These are phyloP conservation scores for Podiceps cristatus DNA, from an alignment of 2,113 vertebrate species.

Conservation along the genomic window DNA sequence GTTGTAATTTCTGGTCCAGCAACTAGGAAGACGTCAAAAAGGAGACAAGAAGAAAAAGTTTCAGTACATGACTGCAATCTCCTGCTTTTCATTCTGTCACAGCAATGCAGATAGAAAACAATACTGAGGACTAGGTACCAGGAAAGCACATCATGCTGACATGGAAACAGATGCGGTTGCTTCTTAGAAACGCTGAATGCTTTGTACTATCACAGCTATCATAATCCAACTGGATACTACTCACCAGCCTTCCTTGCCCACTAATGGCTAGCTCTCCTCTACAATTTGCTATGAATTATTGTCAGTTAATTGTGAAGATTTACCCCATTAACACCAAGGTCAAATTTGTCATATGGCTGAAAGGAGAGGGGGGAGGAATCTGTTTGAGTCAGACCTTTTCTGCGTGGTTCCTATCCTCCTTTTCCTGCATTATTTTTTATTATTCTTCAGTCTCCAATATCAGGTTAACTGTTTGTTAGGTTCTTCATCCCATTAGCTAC, in stretches of 20 bases:
- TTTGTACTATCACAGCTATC: background rate
- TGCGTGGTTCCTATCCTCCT: background rate
- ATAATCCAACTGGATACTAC: background rate
- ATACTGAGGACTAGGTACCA: slow-evolving; percentile 14
- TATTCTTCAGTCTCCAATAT: background rate
- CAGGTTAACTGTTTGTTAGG: background rate
- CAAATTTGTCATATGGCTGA: background rate
- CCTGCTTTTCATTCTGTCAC: background rate
- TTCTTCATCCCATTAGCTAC: background rate
- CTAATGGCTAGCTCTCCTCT: slow-evolving; percentile 12
- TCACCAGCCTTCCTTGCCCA: background rate
- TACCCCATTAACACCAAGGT: slow-evolving; percentile 39
- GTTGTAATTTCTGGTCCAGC: slow-evolving; percentile 88
- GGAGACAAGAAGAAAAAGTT: background rate
- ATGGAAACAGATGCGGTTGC: slow-evolving; percentile 42
- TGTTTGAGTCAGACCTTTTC: background rate
- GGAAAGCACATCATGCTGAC: slow-evolving; percentile 49
- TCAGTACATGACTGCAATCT: background rate
- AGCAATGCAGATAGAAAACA: slow-evolving; percentile 20
- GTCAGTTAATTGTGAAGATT: slow-evolving; percentile 33
- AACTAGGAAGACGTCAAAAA: slow-evolving; percentile 68
- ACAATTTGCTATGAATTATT: slow-evolving; percentile 34
- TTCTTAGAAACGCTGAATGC: slow-evolving; percentile 27
- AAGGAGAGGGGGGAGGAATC: background rate
- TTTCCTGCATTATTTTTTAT: background rate